A percentile compares a stretch with the other conserved stretches of the same genome.
Conservation (phyloP, 2,888 invertebrate genomes). For the Caenorhabditis angaria region DNA sequence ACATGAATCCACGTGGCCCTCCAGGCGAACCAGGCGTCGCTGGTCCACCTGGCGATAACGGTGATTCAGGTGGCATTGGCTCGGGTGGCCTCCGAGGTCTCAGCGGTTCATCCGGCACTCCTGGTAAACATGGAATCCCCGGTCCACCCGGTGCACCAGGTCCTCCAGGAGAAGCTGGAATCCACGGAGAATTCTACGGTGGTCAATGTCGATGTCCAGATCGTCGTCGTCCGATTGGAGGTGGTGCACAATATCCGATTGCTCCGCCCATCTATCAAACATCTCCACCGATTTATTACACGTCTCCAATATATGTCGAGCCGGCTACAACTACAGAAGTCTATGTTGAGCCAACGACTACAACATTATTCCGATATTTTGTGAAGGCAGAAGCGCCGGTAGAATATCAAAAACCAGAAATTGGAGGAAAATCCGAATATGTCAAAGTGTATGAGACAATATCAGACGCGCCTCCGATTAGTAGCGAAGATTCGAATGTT, state of each 20-base stretch:
- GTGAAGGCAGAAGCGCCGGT: conserved; percentile 25
- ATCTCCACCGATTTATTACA: conserved; percentile 6
- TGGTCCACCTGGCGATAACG: conserved; percentile 13
- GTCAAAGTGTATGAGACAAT: conserved; percentile 1
- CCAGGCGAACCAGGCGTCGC: conserved; percentile 14
- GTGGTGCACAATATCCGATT: background rate
- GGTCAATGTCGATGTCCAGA: conserved; percentile 34
- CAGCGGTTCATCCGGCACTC: conserved; percentile 20
- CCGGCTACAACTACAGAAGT: conserved; percentile 15
- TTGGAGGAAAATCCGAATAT: conserved; percentile 12
- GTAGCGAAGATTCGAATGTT: background rate
- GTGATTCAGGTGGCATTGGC: conserved; percentile 18
- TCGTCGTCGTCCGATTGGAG: conserved; percentile 16
- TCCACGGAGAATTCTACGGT: conserved; percentile 2
- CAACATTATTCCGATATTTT: conserved; percentile 26
- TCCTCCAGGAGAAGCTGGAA: conserved; percentile 35
- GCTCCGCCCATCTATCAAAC: background rate
- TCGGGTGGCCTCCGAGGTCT: conserved; percentile 8
- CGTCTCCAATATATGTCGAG: background rate
- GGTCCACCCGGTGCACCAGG: conserved; percentile 41
- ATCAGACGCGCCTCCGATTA: background rate
- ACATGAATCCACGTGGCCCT: conserved; percentile 19
- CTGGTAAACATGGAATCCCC: conserved; percentile 32
- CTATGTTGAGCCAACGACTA: conserved; percentile 21
- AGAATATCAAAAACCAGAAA: background rate